Percentiles rank a stretch among this genome's conserved stretches.
phyloP scores from a whole-genome alignment of 2,113 vertebrate genomes.

The Nansenia antarctica region DNA sequence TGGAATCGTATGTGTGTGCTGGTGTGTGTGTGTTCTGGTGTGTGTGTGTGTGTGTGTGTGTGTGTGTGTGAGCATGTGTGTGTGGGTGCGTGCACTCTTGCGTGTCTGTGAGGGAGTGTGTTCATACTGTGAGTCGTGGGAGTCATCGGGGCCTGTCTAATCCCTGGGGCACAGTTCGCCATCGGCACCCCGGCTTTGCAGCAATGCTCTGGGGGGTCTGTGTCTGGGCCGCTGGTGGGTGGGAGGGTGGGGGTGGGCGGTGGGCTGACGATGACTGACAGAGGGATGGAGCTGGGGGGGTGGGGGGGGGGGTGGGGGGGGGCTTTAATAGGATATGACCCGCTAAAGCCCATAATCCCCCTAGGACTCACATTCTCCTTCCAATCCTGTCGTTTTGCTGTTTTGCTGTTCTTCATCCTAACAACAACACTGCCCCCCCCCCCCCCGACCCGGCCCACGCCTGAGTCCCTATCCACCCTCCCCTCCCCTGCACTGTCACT shows the following conservation, averaged over 20 bases:
- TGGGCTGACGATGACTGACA: slow-evolving; percentile 20
- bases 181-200: slow-evolving; percentile 28
- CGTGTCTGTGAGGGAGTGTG: neutral
- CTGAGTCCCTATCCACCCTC: too few relatives aligned
- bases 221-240: slow-evolving; percentile 23
- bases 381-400: too few relatives aligned
- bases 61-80: too few relatives aligned
- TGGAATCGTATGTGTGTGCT: neutral
- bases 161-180: slow-evolving; percentile 20
- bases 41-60: too few relatives aligned
- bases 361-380: slow-evolving; percentile 20
- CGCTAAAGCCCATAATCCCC: slow-evolving; percentile 38
- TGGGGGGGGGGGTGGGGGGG: slow-evolving; percentile 1
- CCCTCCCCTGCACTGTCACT: too few relatives aligned
- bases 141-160: slow-evolving; percentile 32
- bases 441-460: too few relatives aligned
- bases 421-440: too few relatives aligned
- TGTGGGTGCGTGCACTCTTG: too few relatives aligned
- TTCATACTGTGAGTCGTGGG: too few relatives aligned
- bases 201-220: slow-evolving; percentile 13
- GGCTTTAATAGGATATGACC: slow-evolving; percentile 45
- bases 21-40: too few relatives aligned
- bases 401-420: too few relatives aligned
- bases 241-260: neutral
- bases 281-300: neutral